Evolutionary conservation across 2,797 vertebrate species (phyloP).

Genomic region (Sitta carolinensis): DNA sequence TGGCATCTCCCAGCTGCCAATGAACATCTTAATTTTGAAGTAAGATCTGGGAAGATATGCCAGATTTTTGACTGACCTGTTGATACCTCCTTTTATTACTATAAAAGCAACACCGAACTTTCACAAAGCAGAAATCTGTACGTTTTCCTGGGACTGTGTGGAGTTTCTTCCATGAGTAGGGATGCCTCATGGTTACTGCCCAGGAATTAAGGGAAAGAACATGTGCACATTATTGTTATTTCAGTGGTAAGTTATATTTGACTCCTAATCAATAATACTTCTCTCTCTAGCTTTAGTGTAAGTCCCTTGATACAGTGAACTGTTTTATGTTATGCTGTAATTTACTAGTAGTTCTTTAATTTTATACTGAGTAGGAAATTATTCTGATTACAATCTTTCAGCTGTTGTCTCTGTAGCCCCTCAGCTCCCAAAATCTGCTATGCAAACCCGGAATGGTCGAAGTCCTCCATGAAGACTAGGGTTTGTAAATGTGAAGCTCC

Average conservation of each 20-base stretch:
- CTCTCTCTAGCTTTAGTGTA: not conserved
- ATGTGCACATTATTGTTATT: not conserved
- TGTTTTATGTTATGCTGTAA: not conserved
- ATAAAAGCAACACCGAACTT: not conserved
- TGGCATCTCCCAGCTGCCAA: too few species aligned
- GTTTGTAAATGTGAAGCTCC: not conserved
- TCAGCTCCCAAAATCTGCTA: not conserved
- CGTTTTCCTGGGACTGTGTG: not conserved
- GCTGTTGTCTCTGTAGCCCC: not conserved
- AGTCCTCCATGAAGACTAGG: too few species aligned
- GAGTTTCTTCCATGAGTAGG: fast-evolving
- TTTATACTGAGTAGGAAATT: not conserved
- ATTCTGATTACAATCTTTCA: not conserved
- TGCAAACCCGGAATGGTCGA: not conserved
- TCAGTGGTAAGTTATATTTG: fast-evolving
- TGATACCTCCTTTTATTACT: not conserved
- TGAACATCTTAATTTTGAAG: too few species aligned
- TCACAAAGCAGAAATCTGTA: not conserved
- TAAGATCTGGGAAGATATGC: too few species aligned
- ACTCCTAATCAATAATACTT: not conserved
- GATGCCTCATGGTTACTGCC: fast-evolving
- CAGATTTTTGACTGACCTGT: not conserved
- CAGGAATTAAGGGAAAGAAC: not conserved
- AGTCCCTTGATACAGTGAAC: not conserved
- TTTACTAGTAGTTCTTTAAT: not conserved